These are phyloP conservation scores for Acropternis orthonyx DNA, from an alignment of 2,797 vertebrate species.

Conservation along the genomic window DNA sequence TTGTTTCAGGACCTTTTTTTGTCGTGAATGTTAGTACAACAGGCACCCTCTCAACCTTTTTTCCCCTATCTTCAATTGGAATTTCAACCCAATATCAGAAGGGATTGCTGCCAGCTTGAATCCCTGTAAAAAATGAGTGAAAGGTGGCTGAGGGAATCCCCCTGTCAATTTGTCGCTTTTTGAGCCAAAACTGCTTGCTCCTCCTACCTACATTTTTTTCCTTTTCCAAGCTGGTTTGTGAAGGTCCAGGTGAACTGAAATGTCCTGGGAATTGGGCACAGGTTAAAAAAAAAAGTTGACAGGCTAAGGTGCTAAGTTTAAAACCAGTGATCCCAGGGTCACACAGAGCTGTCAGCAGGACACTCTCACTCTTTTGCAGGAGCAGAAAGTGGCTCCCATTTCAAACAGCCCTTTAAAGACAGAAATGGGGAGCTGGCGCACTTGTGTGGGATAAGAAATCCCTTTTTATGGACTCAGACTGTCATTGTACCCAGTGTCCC, in stretches of 20 bases:
- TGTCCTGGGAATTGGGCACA: rapidly evolving
- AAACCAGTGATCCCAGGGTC: not conserved
- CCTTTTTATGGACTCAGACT: not conserved
- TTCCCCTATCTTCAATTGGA: not conserved
- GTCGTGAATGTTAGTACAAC: not conserved
- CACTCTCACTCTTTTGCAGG: not conserved
- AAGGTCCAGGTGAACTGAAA: not conserved
- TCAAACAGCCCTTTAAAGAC: not conserved
- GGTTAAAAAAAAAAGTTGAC: not conserved
- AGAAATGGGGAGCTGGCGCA: not conserved
- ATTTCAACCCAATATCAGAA: not conserved
- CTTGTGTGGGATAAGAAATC: not conserved
- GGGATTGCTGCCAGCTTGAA: not conserved
- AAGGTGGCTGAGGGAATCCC: not conserved
- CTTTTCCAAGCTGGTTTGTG: not conserved
- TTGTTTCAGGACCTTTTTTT: conserved; percentile 1
- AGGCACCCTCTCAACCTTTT: not conserved
- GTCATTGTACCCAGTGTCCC: not conserved
- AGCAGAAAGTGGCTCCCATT: not conserved
- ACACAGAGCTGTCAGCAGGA: not conserved
- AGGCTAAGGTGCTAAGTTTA: not conserved
- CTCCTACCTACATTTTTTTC: not conserved
- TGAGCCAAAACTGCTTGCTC: not conserved
- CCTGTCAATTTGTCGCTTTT: not conserved
- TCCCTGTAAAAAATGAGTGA: not conserved